Evolutionary conservation across 2,888 invertebrate genomes (phyloP), one percentile per base, ranked within the genome.

Genomic region (Polymixis flavicincta): DNA sequence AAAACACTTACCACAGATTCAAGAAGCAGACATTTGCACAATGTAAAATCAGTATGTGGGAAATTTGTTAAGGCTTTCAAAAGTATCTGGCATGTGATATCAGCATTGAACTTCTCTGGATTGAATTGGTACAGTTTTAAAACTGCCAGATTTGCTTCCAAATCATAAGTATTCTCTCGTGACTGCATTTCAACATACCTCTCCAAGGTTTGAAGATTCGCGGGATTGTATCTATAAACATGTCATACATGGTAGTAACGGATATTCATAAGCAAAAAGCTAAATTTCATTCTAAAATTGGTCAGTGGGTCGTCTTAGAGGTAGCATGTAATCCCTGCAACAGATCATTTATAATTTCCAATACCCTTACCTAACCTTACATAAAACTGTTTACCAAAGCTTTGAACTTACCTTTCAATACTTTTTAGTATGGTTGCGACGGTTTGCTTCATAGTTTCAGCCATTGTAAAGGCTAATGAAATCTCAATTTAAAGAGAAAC

Each of bases 81-180:
- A 63, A 99, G 96, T 89, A 99, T 99, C 90, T 98, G 98, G 85
- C 98, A 98, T 4, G 99, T 98, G 55, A 99, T 98, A 74, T 98
- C 98, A 64, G 97, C 96, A 91, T 99, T 98, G 90, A 98, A 98
- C 90, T 98, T 97, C 78, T 97, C 97, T 0, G 99, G 99, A 93
- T 99, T 99, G 91, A 99, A 98, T 94, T 99, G 99, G 92, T 99
- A 99, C 88, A 99, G 96, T 95, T 99, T 99, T 65, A 99, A 96
- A 19, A 99, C 98, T 4, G 99, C 99, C 87, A 99, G 96, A 93
- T 99, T 99, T 2, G 99, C 99, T 95, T 99, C 99, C 91, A 99
- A 96, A 93, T 99, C 99, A 91, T 99, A 99, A 0, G 98, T 98
- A 94, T 99, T 99, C 91, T 99, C 99, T 82, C 98, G 97, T 0